phyloP scores from a whole-genome alignment of 2,113 vertebrate species.

The Trogon melanurus region DNA sequence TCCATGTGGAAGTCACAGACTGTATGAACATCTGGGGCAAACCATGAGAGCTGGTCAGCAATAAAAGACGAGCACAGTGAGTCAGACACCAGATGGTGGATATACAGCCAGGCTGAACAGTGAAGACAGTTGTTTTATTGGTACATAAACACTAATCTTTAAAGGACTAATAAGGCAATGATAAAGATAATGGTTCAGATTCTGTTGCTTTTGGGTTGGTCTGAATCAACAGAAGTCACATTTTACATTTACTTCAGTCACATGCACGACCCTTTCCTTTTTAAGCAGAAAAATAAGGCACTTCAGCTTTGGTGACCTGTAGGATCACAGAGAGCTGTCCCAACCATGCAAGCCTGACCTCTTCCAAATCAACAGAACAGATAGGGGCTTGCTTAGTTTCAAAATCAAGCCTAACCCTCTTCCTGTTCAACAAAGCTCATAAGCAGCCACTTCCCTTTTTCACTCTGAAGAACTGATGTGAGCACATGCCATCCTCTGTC shows the following conservation, averaged over 20 bases:
- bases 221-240: not conserved
- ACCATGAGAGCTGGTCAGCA: not conserved
- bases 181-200: not conserved
- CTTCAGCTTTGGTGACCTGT: not conserved
- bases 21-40: not conserved
- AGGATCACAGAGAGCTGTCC: not conserved
- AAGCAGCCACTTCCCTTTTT: not conserved
- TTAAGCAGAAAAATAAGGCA: not conserved
- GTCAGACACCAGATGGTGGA: not conserved
- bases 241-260: not conserved
- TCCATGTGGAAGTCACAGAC: not conserved
- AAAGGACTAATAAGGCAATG: not conserved
- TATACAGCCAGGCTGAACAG: not conserved
- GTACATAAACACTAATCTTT: not conserved
- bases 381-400: not conserved
- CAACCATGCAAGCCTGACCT: not conserved
- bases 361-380: not conserved
- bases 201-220: not conserved
- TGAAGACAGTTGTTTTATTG: not conserved
- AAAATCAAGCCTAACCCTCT: not conserved
- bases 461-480: not conserved
- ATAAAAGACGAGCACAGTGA: not conserved
- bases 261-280: not conserved
- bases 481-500: not conserved
- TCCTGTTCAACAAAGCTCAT: not conserved